These are phyloP conservation scores for Drosophila melanica DNA, from an alignment of 1,140 invertebrate species.

Conservation along the genomic window DNA sequence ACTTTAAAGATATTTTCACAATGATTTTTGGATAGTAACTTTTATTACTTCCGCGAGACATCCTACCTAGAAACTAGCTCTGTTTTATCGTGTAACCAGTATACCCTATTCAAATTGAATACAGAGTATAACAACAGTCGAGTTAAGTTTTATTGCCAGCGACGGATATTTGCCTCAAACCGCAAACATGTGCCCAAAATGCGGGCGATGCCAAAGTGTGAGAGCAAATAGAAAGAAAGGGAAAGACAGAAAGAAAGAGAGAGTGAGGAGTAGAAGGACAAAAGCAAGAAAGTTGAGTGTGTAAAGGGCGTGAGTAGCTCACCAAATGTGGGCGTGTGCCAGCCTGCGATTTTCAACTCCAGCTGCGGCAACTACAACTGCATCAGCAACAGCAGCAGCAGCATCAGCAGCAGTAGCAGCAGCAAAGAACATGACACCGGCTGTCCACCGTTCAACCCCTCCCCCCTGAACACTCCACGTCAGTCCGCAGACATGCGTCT, in stretches of 20 bases:
- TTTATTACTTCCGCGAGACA: too few species aligned
- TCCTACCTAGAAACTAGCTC: too few species aligned
- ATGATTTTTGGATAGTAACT: too few species aligned
- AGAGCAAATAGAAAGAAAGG: not conserved
- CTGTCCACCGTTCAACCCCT: conserved; percentile 47
- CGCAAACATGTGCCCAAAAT: conserved; percentile 67
- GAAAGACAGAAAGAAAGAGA: not conserved
- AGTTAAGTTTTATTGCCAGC: conserved; percentile 70
- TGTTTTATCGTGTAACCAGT: too few species aligned
- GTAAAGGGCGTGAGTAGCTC: not conserved
- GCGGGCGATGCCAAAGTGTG: conserved; percentile 12
- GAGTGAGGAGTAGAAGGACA: not conserved
- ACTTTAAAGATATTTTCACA: too few species aligned
- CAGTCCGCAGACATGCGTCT: conserved; percentile 33
- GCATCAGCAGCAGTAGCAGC: conserved; percentile 33
- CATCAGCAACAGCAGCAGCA: conserved; percentile 29
- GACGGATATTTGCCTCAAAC: conserved; percentile 51
- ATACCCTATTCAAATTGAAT: too few species aligned
- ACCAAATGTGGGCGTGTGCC: conserved; percentile 34
- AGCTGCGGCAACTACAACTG: conserved; percentile 14
- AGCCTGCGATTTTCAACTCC: conserved; percentile 6
- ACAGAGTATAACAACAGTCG: conserved; percentile 5
- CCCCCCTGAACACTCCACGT: not conserved
- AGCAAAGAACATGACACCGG: conserved; percentile 70
- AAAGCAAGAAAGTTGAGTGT: conserved; percentile 3